A percentile compares a stretch with the other conserved stretches of the same genome.
Evolutionary conservation across 2,797 vertebrate genomes (phyloP).

Genomic region (Periparus ater): DNA sequence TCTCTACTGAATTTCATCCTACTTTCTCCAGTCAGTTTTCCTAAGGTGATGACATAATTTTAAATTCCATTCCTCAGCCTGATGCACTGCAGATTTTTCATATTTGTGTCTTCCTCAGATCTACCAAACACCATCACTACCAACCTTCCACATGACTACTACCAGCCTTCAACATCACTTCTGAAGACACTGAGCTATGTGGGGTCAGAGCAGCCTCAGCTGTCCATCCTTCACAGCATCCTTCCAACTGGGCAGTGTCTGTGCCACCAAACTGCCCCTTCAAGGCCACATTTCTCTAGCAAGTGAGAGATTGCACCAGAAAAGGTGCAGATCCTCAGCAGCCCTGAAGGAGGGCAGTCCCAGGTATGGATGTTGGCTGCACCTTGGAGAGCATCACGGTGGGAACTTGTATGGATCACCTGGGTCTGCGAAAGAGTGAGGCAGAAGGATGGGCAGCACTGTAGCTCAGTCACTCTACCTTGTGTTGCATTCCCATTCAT

Average conservation of each 20-base stretch:
- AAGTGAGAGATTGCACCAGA: neutral
- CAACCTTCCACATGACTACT: neutral
- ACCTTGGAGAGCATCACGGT: rapidly evolving
- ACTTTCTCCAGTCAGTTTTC: neutral
- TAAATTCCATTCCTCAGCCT: neutral
- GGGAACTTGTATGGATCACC: neutral
- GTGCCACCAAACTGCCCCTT: neutral
- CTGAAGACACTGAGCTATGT: neutral
- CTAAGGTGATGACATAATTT: neutral
- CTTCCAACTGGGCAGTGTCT: neutral
- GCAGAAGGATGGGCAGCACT: neutral
- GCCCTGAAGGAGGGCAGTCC: neutral
- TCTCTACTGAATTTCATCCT: neutral
- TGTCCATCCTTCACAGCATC: neutral
- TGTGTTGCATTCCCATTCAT: neutral
- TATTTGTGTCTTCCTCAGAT: neutral
- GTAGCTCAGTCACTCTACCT: neutral
- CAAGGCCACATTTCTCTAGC: neutral
- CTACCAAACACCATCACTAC: neutral
- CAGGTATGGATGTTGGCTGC: neutral
- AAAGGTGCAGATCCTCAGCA: neutral
- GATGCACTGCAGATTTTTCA: neutral
- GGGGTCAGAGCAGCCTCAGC: neutral
- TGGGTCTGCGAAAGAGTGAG: neutral
- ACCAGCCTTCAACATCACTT: neutral